Percentiles rank a stretch among this genome's conserved stretches.
Conservation (phyloP, 2,888 invertebrate species). For the Cryptocheilus praepositus region DNA sequence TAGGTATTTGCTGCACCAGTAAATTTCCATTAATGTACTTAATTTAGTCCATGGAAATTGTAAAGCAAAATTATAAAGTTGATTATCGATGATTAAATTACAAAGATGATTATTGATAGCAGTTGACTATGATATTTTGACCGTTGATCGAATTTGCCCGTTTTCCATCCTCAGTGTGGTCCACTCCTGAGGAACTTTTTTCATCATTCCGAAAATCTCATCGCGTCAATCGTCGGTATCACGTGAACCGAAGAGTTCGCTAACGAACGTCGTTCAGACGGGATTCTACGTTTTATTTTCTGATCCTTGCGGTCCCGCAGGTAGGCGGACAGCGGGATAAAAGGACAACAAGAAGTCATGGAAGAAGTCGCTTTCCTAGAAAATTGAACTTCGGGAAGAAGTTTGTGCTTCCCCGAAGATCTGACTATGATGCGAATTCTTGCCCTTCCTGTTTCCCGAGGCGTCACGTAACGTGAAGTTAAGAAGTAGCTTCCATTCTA, state of each 20-base stretch:
- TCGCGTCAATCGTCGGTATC: not conserved
- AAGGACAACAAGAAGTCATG: not conserved
- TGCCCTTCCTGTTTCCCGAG: too few relatives aligned
- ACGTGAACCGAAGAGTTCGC: not conserved
- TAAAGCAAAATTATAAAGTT: too few relatives aligned
- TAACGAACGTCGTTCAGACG: slow-evolving; percentile 6
- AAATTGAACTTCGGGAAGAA: slow-evolving; percentile 6
- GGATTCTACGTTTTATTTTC: slow-evolving; percentile 3
- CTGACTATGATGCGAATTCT: too few relatives aligned
- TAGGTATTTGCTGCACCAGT: too few relatives aligned
- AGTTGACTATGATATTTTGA: not conserved
- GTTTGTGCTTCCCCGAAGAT: not conserved
- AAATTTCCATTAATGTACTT: too few relatives aligned
- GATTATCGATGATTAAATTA: too few relatives aligned
- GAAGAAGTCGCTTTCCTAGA: slow-evolving; percentile 4
- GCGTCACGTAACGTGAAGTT: too few relatives aligned
- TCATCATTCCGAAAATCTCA: not conserved
- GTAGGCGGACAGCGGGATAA: not conserved
- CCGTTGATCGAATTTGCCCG: not conserved
- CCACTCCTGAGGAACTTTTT: too few relatives aligned
- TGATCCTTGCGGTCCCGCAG: not conserved
- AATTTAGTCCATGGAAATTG: too few relatives aligned
- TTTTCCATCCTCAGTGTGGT: not conserved
- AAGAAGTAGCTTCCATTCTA: too few relatives aligned
- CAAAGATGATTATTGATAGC: too few relatives aligned